These are phyloP conservation scores for Hippocampus barbouri DNA, from an alignment of 2,113 vertebrate genomes.

Conservation along the genomic window DNA sequence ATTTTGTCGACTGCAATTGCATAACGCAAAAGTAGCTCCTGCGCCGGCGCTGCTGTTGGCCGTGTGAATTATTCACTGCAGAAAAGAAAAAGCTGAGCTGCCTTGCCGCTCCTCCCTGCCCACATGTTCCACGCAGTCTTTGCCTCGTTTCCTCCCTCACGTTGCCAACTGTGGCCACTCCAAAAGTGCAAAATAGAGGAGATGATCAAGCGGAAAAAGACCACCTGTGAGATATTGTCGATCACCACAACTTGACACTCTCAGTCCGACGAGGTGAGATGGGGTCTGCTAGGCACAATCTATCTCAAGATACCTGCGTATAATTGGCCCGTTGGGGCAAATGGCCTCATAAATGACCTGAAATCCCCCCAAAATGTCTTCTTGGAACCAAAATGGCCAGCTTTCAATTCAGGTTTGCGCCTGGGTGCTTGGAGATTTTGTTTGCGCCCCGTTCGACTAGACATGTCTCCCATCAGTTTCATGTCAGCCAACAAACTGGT, in stretches of 20 bases:
- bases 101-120: slow-evolving; percentile 16
- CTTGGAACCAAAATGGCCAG: too few species aligned
- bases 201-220: neutral
- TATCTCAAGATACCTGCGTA: neutral
- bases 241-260: neutral
- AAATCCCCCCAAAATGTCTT: too few species aligned
- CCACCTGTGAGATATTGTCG: neutral
- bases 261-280: too few species aligned
- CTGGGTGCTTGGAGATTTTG: too few species aligned
- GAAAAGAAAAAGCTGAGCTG: slow-evolving; percentile 5
- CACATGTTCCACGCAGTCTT: slow-evolving; percentile 19
- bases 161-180: neutral
- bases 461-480: too few species aligned
- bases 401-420: too few species aligned
- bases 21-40: slow-evolving; percentile 45
- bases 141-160: neutral
- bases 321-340: too few species aligned
- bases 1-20: slow-evolving; percentile 51
- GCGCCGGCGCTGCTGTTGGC: slow-evolving; percentile 17
- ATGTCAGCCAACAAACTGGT: too few species aligned
- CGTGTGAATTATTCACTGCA: slow-evolving; percentile 47
- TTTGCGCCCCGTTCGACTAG: too few species aligned
- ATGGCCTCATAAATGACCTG: too few species aligned
- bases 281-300: too few species aligned
- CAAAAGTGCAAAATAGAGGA: neutral